phyloP scores from a whole-genome alignment of 2,888 invertebrate species.

The Rotaria macrura region DNA sequence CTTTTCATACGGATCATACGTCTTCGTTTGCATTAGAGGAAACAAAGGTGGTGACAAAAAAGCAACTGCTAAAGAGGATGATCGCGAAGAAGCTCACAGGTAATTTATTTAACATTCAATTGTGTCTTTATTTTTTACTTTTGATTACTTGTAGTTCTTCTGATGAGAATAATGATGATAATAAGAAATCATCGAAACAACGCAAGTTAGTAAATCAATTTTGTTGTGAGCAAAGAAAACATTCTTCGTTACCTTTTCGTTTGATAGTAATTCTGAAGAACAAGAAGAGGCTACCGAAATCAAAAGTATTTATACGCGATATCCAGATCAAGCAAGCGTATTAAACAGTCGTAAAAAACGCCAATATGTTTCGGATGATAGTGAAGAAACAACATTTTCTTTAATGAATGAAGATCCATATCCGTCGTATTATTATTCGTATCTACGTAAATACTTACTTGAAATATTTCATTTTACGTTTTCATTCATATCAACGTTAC shows the following conservation, averaged over 20 bases:
- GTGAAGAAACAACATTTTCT: background rate
- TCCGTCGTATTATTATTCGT: too few relatives aligned
- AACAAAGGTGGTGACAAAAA: background rate
- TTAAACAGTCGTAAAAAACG: background rate
- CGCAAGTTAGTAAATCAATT: background rate
- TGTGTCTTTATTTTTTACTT: background rate
- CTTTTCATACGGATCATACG: background rate
- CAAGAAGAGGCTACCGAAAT: background rate
- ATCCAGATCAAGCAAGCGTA: too few relatives aligned
- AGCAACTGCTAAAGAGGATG: background rate
- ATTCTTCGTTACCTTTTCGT: background rate
- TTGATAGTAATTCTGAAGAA: background rate
- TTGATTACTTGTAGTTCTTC: background rate
- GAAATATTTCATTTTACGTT: background rate
- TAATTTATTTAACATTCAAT: background rate
- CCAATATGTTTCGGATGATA: background rate
- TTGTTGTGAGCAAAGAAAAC: background rate
- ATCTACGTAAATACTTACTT: too few relatives aligned
- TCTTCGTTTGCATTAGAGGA: background rate
- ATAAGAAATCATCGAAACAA: background rate
- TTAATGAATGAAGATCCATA: background rate
- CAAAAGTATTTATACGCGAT: too few relatives aligned
- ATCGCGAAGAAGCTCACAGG: background rate
- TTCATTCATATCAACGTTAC: background rate
- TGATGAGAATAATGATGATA: background rate